phyloP scores from a whole-genome alignment of 2,113 vertebrate genomes.

The Collichthys lucidus region DNA sequence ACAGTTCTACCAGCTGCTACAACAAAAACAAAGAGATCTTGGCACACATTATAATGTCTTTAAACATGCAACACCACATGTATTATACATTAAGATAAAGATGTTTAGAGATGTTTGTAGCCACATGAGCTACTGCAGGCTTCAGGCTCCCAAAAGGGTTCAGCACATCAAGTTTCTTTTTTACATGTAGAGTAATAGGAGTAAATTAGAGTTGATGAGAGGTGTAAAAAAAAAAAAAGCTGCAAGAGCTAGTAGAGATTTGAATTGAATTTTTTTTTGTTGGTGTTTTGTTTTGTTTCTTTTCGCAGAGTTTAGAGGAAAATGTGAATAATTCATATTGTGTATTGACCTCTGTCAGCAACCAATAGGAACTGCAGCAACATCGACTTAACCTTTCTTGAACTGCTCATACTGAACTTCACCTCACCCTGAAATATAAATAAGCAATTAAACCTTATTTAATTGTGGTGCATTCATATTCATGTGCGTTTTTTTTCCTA shows the following conservation, averaged over 20 bases:
- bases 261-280: neutral
- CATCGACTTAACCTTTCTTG: neutral
- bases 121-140: too few relatives aligned
- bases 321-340: slow-evolving; percentile 42
- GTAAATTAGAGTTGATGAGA: neutral
- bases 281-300: slow-evolving; percentile 2
- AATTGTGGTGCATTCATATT: neutral
- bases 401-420: neutral
- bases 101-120: neutral
- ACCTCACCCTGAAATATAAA: neutral
- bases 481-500: neutral
- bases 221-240: slow-evolving; percentile 5
- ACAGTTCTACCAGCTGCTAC: too few relatives aligned
- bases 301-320: slow-evolving; percentile 2
- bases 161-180: neutral
- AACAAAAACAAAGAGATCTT: too few relatives aligned
- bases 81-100: neutral
- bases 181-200: neutral
- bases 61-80: neutral
- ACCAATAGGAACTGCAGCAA: slow-evolving; percentile 7
- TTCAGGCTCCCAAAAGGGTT: neutral
- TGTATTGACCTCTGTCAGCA: slow-evolving; percentile 14
- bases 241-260: neutral
- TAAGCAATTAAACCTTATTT: neutral
- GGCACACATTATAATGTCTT: neutral